These are phyloP conservation scores for Phyllostomus discolor DNA, from an alignment of 2,113 vertebrate species.

Conservation along the genomic window DNA sequence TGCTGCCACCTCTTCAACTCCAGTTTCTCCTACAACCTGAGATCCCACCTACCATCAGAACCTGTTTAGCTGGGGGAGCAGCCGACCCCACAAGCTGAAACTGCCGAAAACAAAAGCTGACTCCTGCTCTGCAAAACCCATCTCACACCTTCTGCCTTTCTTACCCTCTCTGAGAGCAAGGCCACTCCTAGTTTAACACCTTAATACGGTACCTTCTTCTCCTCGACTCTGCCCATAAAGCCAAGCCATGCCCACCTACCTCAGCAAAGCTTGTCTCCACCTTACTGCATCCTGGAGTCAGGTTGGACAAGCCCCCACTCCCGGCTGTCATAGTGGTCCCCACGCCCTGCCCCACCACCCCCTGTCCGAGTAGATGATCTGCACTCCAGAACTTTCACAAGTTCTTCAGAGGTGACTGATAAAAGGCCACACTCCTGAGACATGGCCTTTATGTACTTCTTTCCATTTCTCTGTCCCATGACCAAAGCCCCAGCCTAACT, in stretches of 20 bases:
- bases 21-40: neutral
- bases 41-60: neutral
- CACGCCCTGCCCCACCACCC: fast-evolving
- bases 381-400: neutral
- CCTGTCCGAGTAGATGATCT: too few species aligned
- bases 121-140: neutral
- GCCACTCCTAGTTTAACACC: neutral
- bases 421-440: neutral
- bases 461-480: neutral
- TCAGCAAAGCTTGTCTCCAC: neutral
- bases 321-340: neutral
- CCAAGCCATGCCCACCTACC: neutral
- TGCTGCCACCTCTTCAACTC: neutral
- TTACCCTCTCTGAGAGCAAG: neutral
- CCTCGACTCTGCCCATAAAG: neutral
- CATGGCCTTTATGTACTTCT: neutral
- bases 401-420: neutral
- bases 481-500: neutral
- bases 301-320: neutral
- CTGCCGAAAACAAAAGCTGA: neutral
- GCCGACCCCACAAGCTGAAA: neutral
- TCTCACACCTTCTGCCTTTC: neutral
- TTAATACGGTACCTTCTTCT: neutral
- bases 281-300: neutral
- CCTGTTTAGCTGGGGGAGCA: neutral